Conservation (phyloP, 2,888 invertebrate genomes). For the Amblyteles armatorius region DNA sequence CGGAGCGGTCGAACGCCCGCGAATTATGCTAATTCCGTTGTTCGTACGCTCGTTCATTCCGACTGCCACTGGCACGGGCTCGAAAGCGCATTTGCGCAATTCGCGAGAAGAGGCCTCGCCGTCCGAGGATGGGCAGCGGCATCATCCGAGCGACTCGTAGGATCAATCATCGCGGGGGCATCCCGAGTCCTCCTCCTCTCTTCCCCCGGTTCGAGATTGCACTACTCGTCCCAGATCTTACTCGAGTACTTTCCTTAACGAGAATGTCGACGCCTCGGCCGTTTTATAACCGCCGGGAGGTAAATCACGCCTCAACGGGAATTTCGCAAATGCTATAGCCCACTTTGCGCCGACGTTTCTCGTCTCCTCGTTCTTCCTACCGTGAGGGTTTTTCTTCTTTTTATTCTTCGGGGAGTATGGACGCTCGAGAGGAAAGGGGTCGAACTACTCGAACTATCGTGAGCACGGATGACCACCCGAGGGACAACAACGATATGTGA, state of each 20-base stretch:
- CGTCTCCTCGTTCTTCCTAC: background rate
- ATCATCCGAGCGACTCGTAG: slow-evolving; percentile 8
- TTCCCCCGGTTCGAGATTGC: slow-evolving; percentile 12
- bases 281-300: slow-evolving; percentile 18
- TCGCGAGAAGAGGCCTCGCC: slow-evolving; percentile 41
- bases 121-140: slow-evolving; percentile 24
- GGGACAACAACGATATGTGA: no score
- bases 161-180: slow-evolving; percentile 5
- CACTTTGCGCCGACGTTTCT: slow-evolving; percentile 5
- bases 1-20: slow-evolving; percentile 58
- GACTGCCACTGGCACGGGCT: background rate
- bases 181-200: background rate
- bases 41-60: slow-evolving; percentile 24
- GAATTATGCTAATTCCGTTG: slow-evolving; percentile 78
- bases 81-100: slow-evolving; percentile 60
- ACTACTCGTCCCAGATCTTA: slow-evolving; percentile 60
- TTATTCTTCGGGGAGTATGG: background rate
- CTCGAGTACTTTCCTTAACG: slow-evolving; percentile 54
- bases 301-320: slow-evolving; percentile 54
- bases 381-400: background rate
- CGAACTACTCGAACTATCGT: background rate
- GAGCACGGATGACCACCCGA: no score
- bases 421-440: background rate
- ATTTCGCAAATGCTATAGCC: slow-evolving; percentile 50
- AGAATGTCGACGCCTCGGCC: slow-evolving; percentile 34